Evolutionary conservation across 92 coral and sea anemone species (phyloP).

Genomic region (Zoanthus solanderi): DNA sequence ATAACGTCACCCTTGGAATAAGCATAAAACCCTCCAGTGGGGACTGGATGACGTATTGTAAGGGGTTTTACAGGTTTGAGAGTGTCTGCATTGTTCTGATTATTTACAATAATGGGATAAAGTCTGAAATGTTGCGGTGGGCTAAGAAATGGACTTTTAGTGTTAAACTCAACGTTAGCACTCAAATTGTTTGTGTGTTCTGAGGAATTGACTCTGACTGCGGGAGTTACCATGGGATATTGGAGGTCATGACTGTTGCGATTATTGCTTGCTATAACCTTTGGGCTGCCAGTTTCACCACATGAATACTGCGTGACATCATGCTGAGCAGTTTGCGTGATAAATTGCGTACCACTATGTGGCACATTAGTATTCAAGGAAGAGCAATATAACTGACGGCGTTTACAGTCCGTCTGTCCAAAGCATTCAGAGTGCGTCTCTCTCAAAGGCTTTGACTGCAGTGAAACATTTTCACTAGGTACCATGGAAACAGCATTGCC

Average conservation of each 20-base stretch:
- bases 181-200: neutral
- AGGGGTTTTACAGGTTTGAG: slow-evolving; percentile 29
- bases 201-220: neutral
- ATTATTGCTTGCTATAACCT: slow-evolving; percentile 2
- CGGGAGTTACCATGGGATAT: neutral
- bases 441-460: neutral
- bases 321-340: neutral
- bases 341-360: neutral
- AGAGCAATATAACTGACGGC: neutral
- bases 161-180: neutral
- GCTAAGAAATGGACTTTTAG: neutral
- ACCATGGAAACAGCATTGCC: neutral
- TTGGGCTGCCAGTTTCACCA: neutral
- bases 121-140: slow-evolving; percentile 4
- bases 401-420: neutral
- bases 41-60: slow-evolving; percentile 23
- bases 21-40: neutral
- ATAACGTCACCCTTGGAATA: neutral
- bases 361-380: neutral
- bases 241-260: neutral
- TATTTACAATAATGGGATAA: slow-evolving; percentile 7
- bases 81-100: slow-evolving; percentile 20
- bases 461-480: neutral
- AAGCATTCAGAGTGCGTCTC: neutral
- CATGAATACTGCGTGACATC: slow-evolving; percentile 36